Conservation (phyloP, 2,888 invertebrate species). For the Scaptomyza tumidula region DNA sequence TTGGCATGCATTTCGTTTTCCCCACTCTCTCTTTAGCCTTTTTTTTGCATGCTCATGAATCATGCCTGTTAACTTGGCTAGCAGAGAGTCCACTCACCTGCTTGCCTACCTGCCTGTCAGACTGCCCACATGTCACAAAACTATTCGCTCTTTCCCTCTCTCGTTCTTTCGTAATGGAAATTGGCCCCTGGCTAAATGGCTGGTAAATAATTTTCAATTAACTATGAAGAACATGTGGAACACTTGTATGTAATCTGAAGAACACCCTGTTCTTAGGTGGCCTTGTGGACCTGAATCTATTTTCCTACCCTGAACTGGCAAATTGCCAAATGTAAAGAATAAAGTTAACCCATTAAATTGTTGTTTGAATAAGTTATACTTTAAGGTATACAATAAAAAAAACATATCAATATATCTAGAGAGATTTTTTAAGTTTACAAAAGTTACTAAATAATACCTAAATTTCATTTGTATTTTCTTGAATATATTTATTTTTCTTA, state of each 20-base stretch:
- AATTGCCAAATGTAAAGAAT: neutral
- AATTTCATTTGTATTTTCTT: too few relatives aligned
- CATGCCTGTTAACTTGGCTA: conserved; percentile 49
- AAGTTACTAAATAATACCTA: too few relatives aligned
- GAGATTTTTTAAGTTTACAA: too few relatives aligned
- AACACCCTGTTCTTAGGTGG: conserved; percentile 18
- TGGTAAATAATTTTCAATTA: conserved; percentile 73
- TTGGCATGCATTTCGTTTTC: conserved; percentile 45
- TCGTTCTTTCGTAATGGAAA: conserved; percentile 3
- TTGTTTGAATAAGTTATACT: neutral
- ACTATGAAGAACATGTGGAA: conserved; percentile 35
- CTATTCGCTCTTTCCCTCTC: neutral
- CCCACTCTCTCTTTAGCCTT: neutral
- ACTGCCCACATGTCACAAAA: conserved; percentile 13
- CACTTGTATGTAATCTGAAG: neutral
- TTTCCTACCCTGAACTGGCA: neutral
- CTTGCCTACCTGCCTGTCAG: neutral
- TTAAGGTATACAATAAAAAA: too few relatives aligned
- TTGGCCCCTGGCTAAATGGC: conserved; percentile 35
- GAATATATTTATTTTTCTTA: too few relatives aligned
- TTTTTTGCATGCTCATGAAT: conserved; percentile 60
- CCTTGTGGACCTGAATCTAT: conserved; percentile 18
- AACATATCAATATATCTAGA: too few relatives aligned
- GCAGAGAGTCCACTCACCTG: conserved; percentile 32
- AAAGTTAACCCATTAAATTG: conserved; percentile 1